Evolutionary conservation across 2,797 vertebrate genomes (phyloP).

Genomic region (Coilia nasus): DNA sequence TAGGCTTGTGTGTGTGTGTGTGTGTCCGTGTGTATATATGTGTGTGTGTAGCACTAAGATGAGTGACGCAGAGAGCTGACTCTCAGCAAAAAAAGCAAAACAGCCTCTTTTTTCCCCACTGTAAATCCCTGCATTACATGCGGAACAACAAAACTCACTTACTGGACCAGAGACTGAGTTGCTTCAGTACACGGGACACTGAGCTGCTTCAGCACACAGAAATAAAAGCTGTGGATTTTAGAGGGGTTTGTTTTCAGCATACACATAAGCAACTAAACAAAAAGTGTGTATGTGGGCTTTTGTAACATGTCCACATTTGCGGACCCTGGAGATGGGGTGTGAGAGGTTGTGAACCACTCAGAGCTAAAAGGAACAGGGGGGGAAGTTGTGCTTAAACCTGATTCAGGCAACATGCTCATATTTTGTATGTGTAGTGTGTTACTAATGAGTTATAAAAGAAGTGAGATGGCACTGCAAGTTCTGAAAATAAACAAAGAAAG

Average conservation of each 20-base stretch:
- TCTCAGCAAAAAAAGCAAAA: constrained; percentile 17
- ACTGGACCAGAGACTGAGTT: neutral
- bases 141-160: constrained; percentile 6
- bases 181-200: neutral
- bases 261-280: neutral
- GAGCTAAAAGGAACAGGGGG: neutral
- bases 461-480: neutral
- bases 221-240: neutral
- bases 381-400: neutral
- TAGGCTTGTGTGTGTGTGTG: no score
- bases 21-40: no score
- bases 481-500: neutral
- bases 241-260: neutral
- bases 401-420: neutral
- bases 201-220: neutral
- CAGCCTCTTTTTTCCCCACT: neutral
- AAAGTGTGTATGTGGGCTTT: neutral
- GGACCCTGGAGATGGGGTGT: neutral
- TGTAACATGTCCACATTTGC: neutral
- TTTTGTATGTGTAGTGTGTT: neutral
- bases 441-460: neutral
- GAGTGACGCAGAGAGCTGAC: neutral
- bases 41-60: neutral
- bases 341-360: neutral
- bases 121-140: constrained; percentile 6